Evolutionary conservation across 2,113 vertebrate genomes (phyloP).

Genomic region (Onychostruthus taczanowskii): DNA sequence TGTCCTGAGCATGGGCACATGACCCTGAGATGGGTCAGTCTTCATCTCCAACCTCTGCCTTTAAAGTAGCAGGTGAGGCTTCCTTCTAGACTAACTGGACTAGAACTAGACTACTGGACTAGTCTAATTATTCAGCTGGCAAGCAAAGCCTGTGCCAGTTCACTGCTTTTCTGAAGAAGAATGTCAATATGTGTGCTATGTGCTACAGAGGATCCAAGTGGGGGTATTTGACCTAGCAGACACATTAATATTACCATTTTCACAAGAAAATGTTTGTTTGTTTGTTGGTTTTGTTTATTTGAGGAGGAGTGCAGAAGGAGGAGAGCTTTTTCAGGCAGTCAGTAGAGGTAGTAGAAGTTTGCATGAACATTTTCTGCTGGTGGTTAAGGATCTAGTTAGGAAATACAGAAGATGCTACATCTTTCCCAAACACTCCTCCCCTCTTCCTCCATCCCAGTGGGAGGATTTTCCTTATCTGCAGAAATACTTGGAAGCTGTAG

Average conservation of each 20-base stretch:
- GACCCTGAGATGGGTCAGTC: too few relatives aligned
- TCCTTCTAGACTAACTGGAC: not conserved
- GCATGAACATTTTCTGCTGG: not conserved
- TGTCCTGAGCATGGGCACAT: not conserved
- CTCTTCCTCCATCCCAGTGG: accelerated
- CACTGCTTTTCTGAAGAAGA: not conserved
- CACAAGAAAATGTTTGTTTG: not conserved
- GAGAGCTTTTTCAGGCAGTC: not conserved
- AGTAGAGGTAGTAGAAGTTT: not conserved
- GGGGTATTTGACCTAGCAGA: not conserved
- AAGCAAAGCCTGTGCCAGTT: not conserved
- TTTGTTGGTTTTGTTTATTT: not conserved
- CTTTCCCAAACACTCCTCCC: not conserved
- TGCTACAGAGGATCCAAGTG: not conserved
- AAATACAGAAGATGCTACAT: not conserved
- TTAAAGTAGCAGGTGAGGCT: not conserved
- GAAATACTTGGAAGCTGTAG: not conserved
- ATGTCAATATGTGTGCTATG: not conserved
- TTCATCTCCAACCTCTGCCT: not conserved
- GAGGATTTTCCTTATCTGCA: not conserved
- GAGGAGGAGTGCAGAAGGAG: not conserved
- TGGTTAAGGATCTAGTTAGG: not conserved
- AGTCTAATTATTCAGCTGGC: not conserved
- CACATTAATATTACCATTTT: not conserved
- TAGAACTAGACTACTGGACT: not conserved